Conservation (phyloP, 2,113 vertebrate genomes). For the Microtus richardsoni region DNA sequence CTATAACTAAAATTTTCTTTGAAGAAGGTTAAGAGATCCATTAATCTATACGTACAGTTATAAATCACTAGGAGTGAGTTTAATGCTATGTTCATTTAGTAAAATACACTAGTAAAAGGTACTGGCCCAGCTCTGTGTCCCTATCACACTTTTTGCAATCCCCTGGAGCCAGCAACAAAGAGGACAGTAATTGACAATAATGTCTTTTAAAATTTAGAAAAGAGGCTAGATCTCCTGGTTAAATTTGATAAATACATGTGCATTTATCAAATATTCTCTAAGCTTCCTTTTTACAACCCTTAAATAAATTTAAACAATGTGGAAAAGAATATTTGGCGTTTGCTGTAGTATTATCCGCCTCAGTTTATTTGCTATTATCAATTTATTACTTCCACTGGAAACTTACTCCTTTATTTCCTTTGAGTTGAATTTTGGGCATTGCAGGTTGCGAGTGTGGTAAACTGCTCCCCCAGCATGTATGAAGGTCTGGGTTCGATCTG, state of each 20-base stretch:
- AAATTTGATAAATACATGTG: too few species aligned
- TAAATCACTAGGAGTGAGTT: background rate
- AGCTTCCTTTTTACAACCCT: background rate
- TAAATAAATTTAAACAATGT: background rate
- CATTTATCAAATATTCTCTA: slow-evolving; percentile 6
- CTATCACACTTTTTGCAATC: background rate
- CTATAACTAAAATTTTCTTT: background rate
- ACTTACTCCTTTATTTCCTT: background rate
- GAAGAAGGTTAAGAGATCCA: background rate
- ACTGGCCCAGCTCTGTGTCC: slow-evolving; percentile 7
- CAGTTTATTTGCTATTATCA: background rate
- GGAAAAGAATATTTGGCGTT: background rate
- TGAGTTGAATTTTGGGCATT: slow-evolving; percentile 8
- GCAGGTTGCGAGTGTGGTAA: background rate
- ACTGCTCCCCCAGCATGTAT: background rate
- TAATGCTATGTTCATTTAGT: background rate
- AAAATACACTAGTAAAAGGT: background rate
- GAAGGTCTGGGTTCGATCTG: background rate
- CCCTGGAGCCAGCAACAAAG: background rate
- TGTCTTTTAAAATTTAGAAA: background rate
- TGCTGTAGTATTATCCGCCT: background rate
- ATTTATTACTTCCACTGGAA: background rate
- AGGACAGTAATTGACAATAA: background rate
- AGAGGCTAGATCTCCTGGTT: background rate
- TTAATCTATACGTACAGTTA: background rate